These are phyloP conservation scores for Acrossocheilus fasciatus DNA, from an alignment of 2,797 vertebrate species.

Conservation along the genomic window DNA sequence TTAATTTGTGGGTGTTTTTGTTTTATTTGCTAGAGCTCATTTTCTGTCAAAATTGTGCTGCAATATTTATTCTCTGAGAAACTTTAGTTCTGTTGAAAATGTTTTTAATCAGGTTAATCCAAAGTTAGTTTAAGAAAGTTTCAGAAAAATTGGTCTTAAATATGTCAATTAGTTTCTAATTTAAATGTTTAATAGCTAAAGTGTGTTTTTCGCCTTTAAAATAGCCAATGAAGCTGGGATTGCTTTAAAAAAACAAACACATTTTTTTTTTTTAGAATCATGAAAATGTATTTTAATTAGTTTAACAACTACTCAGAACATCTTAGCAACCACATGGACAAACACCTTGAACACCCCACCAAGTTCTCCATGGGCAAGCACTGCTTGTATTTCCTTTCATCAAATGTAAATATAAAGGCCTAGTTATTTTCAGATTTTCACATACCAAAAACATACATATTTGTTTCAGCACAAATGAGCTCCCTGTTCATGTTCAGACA, in stretches of 20 bases:
- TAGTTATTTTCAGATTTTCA: not conserved
- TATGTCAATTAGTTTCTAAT: not conserved
- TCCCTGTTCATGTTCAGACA: conserved; percentile 24
- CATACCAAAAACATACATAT: conserved; percentile 4
- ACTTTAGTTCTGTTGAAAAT: not conserved
- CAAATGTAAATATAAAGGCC: not conserved
- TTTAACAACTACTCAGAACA: not conserved
- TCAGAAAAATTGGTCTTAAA: not conserved
- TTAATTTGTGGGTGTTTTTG: not conserved
- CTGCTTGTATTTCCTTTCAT: not conserved
- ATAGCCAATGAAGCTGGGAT: not conserved
- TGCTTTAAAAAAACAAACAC: not conserved
- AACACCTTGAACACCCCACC: not conserved
- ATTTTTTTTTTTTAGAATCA: not conserved
- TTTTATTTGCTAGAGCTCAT: not conserved
- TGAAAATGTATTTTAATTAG: not conserved
- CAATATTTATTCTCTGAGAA: not conserved
- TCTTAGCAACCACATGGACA: not conserved
- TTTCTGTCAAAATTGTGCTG: not conserved
- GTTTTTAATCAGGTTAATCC: not conserved
- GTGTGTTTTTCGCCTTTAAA: not conserved
- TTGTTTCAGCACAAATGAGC: not conserved
- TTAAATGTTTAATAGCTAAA: not conserved
- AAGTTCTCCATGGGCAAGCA: not conserved
- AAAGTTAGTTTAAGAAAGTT: not conserved